These are phyloP conservation scores for Amphiprion clarkii DNA, from an alignment of 2,797 vertebrate species.

Conservation along the genomic window DNA sequence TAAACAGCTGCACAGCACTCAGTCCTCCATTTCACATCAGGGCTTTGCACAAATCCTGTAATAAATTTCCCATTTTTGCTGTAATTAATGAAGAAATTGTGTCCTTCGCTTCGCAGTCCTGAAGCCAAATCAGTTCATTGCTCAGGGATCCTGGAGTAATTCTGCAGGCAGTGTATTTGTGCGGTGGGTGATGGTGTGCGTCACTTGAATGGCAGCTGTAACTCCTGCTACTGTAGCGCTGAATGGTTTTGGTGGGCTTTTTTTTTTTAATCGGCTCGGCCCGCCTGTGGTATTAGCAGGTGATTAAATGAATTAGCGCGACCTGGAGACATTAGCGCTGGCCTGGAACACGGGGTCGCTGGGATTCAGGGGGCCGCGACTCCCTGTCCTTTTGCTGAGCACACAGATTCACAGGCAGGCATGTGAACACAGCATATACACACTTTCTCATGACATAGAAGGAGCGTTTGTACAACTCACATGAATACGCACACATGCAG, in stretches of 20 bases:
- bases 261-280: slow-evolving; percentile 67
- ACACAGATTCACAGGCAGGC: slow-evolving; percentile 36
- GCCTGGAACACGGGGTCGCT: slow-evolving; percentile 35
- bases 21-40: slow-evolving; percentile 4
- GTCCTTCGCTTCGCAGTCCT: slow-evolving; percentile 1
- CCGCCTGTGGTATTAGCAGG: slow-evolving; percentile 51
- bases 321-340: slow-evolving; percentile 50
- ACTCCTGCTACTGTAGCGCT: slow-evolving; percentile 29
- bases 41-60: slow-evolving; percentile 26
- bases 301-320: slow-evolving; percentile 71
- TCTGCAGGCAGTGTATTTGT: slow-evolving; percentile 21
- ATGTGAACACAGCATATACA: slow-evolving; percentile 47
- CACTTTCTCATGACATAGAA: slow-evolving; percentile 43
- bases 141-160: slow-evolving; percentile 18
- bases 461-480: slow-evolving; percentile 31
- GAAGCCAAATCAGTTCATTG: slow-evolving; percentile 17
- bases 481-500: slow-evolving; percentile 35
- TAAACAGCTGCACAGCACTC: neutral
- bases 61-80: slow-evolving; percentile 19
- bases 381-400: slow-evolving; percentile 30
- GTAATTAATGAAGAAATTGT: slow-evolving; percentile 47
- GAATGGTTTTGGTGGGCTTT: slow-evolving; percentile 40
- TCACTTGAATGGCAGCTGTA: slow-evolving; percentile 32
- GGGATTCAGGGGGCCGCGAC: slow-evolving; percentile 12
- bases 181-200: slow-evolving; percentile 18